Percentiles rank a stretch among this genome's conserved stretches.
Evolutionary conservation across 2,113 vertebrate species (phyloP).

Genomic region (Nyctereutes procyonoides): DNA sequence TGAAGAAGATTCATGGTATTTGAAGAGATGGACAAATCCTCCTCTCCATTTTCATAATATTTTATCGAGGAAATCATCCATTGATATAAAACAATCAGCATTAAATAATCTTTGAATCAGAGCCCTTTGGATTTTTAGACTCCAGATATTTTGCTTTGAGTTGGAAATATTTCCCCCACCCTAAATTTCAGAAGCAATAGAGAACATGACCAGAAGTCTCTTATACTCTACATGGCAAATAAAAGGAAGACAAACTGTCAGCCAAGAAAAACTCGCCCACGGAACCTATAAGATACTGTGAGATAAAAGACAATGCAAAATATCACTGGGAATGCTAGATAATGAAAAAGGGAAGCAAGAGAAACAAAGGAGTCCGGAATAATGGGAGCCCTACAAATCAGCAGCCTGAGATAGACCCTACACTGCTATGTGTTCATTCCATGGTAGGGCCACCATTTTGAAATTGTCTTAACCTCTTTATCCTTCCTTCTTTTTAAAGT

Average conservation of each 20-base stretch:
- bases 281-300: neutral
- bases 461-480: neutral
- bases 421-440: neutral
- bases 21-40: neutral
- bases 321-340: neutral
- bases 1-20: neutral
- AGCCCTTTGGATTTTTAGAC: neutral
- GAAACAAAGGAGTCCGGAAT: neutral
- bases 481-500: neutral
- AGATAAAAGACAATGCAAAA: neutral
- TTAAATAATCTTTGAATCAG: constrained; percentile 8
- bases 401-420: neutral
- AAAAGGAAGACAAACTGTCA: neutral
- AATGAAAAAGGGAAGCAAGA: neutral
- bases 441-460: neutral
- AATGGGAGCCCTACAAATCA: neutral
- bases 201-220: neutral
- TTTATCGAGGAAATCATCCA: neutral
- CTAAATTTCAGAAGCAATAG: neutral
- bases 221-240: neutral
- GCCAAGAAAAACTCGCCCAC: neutral
- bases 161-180: neutral
- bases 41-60: neutral
- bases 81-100: neutral
- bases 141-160: neutral